These are phyloP conservation scores for Didymodactylos carnosus DNA, from an alignment of 2,888 invertebrate species.

Conservation along the genomic window DNA sequence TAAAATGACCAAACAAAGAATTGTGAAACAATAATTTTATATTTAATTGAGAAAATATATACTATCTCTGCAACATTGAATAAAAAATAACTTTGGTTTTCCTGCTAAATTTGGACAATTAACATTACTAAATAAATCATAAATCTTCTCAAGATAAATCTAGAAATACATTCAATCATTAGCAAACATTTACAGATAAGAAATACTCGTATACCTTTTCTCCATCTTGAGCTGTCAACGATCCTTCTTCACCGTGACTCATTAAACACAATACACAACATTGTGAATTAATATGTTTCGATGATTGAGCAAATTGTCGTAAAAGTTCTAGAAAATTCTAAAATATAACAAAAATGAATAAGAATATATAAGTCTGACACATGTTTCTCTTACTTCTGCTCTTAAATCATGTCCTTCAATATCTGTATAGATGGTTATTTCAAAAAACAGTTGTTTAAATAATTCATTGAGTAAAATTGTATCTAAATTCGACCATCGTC, in stretches of 20 bases:
- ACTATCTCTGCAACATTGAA: constrained; percentile 13
- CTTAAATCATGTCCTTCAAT: constrained; percentile 2
- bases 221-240: constrained; percentile 12
- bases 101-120: constrained; percentile 12
- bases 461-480: constrained; percentile 1
- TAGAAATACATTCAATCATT: background rate
- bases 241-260: constrained; percentile 14
- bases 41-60: no score
- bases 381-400: background rate
- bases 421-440: constrained; percentile 10
- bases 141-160: constrained; percentile 3
- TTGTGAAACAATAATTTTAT: background rate
- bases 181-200: background rate
- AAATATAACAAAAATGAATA: background rate
- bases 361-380: background rate
- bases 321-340: constrained; percentile 7
- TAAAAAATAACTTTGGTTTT: constrained; percentile 13
- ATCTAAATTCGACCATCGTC: constrained; percentile 14
- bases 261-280: constrained; percentile 8
- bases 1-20: background rate
- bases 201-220: background rate
- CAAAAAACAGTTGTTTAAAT: constrained; percentile 6
- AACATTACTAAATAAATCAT: constrained; percentile 8
- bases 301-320: constrained; percentile 3
- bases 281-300: constrained; percentile 11